Conservation (phyloP, 1,140 invertebrate genomes). For the Drosophila sp. region DNA sequence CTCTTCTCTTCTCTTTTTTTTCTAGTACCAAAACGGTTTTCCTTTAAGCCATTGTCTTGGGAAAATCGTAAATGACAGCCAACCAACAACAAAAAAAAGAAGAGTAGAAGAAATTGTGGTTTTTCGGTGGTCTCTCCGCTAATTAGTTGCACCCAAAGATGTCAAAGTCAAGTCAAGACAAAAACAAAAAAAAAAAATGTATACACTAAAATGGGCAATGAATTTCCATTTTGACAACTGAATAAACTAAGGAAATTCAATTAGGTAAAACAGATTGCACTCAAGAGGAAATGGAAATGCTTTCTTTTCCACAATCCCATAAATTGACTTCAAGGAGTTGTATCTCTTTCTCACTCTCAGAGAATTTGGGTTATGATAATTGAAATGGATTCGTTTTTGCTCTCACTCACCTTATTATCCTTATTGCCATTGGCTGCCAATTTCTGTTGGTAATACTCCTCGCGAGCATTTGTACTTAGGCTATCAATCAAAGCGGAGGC, state of each 20-base stretch:
- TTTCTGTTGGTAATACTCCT: constrained; percentile 79
- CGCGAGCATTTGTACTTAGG: constrained; percentile 70
- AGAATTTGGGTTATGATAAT: not conserved
- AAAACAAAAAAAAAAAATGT: not conserved
- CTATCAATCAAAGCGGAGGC: constrained; percentile 82
- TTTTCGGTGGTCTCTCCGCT: constrained; percentile 7
- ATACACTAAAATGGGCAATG: constrained; percentile 1
- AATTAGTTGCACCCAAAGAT: constrained; percentile 11
- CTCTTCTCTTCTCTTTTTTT: constrained; percentile 30
- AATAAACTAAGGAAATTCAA: constrained; percentile 5
- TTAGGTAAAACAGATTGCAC: constrained; percentile 1
- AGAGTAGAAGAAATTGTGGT: constrained; percentile 1
- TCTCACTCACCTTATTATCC: constrained; percentile 77
- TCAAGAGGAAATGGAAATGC: no score
- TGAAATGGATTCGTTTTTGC: no score
- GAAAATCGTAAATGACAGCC: constrained; percentile 19
- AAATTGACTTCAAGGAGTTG: no score
- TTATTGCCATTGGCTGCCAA: constrained; percentile 59
- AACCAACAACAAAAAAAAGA: not conserved
- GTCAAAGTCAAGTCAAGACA: constrained; percentile 7
- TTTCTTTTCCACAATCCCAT: no score
- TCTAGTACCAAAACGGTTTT: constrained; percentile 53
- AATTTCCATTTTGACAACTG: constrained; percentile 12
- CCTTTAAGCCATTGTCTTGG: constrained; percentile 49
- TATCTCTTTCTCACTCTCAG: no score